Conservation (phyloP, 2,797 vertebrate species). For the Anguilla obscura region DNA sequence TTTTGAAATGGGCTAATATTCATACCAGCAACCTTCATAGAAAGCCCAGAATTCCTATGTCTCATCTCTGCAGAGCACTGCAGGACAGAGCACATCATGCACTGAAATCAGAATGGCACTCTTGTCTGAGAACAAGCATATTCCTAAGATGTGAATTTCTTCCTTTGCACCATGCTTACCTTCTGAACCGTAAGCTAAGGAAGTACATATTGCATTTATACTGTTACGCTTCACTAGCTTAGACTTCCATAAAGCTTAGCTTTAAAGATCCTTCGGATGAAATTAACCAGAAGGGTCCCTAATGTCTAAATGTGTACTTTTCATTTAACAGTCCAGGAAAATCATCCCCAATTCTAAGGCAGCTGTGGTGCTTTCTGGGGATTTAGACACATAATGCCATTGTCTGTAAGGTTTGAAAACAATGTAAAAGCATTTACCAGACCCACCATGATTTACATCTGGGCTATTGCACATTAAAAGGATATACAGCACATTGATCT, state of each 20-base stretch:
- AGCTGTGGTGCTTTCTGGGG: not conserved
- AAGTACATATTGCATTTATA: not conserved
- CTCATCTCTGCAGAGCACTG: not conserved
- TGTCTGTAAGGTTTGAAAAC: slow-evolving; percentile 1
- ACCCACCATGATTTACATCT: not conserved
- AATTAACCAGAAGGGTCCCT: not conserved
- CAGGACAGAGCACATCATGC: not conserved
- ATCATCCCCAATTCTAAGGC: not conserved
- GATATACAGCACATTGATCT: not conserved
- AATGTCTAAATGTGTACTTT: not conserved
- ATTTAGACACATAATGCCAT: not conserved
- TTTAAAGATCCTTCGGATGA: not conserved
- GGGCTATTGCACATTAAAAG: not conserved
- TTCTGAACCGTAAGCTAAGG: not conserved
- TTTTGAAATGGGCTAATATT: not conserved
- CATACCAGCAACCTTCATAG: not conserved
- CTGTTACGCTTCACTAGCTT: not conserved
- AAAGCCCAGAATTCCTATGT: not conserved
- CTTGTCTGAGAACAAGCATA: not conserved
- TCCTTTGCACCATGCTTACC: not conserved
- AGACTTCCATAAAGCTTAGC: not conserved
- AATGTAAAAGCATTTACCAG: not conserved
- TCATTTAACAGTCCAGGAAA: not conserved
- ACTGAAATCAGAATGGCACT: not conserved
- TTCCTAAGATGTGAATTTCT: not conserved